Base-by-base conservation (phyloP, 2,888 invertebrate species). In the Eubasilissa splendida region DNA sequence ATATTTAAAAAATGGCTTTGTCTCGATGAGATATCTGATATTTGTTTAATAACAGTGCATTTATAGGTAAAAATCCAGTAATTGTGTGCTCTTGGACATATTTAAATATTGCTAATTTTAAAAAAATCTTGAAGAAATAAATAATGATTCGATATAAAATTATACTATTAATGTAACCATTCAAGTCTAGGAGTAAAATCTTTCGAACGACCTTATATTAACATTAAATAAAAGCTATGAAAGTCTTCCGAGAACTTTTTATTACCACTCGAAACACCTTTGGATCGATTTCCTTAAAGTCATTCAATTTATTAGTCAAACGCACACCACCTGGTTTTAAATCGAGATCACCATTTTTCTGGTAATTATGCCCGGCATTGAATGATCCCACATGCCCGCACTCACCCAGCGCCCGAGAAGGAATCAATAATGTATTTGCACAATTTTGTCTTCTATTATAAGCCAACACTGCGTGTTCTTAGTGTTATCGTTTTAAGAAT, bases 331-430 rank as follows among this genome's bases (percentile, higher is more conserved):
- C 82, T 82, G 82, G 82, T 66, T 77, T 79, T 80, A 80, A 66
- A 56, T 59, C 58, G 56, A 58, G 58, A 71, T 4, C 10, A 11
- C 59, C 50, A 75, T 75, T 50, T 60, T 42, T 54, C 42, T 9
- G 63, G 12, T 54, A 65, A 56, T 56, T 59, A 63, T 54, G 11
- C 65, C 56, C 42, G 79, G 65, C 33, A 63, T 56, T 82, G 76
- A 83, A 83, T 83, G 80, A 82, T 83, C 83, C 83, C 74, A 80
- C 76, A 80, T 80, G 76, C 81, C 83, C 81, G 80, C 80, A 83
- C 80, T 63, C 70, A 22, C 52, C 77, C 31, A 58, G 77, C 33
- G 50, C 58, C 33, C 12, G 73, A 31, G 68, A 31, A 82, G 59
- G 71, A 70, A 54, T 68, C 76, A 77, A 68, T 56, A 80, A 80